phyloP scores from a whole-genome alignment of 2,797 vertebrate genomes.

The Brachyalestes nurse region DNA sequence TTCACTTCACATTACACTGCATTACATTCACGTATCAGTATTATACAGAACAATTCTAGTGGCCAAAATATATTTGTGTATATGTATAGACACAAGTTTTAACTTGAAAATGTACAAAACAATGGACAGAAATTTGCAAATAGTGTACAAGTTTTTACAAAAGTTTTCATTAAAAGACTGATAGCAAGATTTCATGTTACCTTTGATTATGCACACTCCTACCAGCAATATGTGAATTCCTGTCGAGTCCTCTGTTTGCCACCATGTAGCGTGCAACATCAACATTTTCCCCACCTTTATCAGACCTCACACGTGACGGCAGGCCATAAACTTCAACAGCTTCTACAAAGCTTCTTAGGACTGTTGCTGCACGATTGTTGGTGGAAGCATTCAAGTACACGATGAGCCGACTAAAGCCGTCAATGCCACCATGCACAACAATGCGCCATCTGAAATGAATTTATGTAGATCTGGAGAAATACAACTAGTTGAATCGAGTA shows the following conservation, averaged over 20 bases:
- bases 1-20: no score
- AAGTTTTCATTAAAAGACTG: no score
- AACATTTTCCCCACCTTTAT: constrained; percentile 38
- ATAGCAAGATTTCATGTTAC: background rate
- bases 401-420: constrained; percentile 31
- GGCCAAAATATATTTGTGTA: no score
- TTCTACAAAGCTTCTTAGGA: constrained; percentile 14
- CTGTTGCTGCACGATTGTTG: constrained; percentile 36
- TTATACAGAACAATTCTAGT: no score
- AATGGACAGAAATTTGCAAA: no score
- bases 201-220: constrained; percentile 38
- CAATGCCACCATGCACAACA: constrained; percentile 35
- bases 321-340: constrained; percentile 18
- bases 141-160: no score
- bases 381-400: constrained; percentile 29
- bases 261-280: constrained; percentile 33
- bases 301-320: constrained; percentile 33
- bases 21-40: no score
- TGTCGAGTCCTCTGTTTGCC: background rate
- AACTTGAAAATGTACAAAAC: no score
- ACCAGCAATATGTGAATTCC: constrained; percentile 33
- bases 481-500: background rate
- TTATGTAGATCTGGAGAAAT: background rate
- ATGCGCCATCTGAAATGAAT: constrained; percentile 25
- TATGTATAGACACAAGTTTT: no score